phyloP scores from a whole-genome alignment of 1,140 invertebrate genomes.

The Laupala kohalensis region DNA sequence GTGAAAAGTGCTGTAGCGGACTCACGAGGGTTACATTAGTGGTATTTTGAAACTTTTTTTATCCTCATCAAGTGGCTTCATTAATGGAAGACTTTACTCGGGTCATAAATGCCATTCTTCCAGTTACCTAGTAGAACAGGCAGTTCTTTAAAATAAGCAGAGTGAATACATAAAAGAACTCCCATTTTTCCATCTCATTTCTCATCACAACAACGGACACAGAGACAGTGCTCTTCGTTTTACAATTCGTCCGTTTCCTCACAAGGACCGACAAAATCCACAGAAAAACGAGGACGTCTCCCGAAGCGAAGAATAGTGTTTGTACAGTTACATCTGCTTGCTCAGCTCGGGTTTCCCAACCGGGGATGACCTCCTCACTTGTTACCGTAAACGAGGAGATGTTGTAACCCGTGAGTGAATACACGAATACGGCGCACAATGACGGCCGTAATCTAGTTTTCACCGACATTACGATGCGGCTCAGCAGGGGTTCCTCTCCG shows the following conservation, averaged over 20 bases:
- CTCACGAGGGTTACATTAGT: too few relatives aligned
- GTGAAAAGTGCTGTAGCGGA: too few relatives aligned
- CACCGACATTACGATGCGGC: too few relatives aligned
- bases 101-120: too few relatives aligned
- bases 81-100: too few relatives aligned
- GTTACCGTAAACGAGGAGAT: background rate
- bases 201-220: too few relatives aligned
- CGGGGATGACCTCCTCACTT: background rate
- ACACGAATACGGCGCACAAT: background rate
- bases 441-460: background rate
- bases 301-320: background rate
- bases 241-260: background rate
- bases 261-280: background rate
- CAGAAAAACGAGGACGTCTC: background rate
- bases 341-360: background rate
- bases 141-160: too few relatives aligned
- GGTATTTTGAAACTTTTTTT: too few relatives aligned
- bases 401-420: background rate
- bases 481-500: background rate
- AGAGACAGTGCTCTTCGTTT: background rate
- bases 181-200: too few relatives aligned
- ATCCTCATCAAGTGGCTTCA: too few relatives aligned
- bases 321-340: background rate
- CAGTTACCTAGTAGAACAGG: too few relatives aligned
- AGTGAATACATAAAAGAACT: too few relatives aligned